Evolutionary conservation across 2,888 invertebrate genomes (phyloP).

Genomic region (Plagodis dolabraria): DNA sequence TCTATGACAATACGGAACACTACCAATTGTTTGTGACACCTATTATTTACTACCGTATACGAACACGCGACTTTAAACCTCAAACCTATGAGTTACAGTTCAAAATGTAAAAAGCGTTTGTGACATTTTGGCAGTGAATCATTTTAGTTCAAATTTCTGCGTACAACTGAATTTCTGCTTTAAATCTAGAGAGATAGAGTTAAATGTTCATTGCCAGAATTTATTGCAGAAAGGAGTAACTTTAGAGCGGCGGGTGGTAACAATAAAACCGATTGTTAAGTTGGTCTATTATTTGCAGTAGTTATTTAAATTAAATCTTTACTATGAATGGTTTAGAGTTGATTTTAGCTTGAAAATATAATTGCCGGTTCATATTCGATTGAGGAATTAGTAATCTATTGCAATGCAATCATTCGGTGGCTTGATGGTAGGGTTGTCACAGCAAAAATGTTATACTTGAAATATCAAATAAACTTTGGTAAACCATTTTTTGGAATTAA

Average conservation of each 20-base stretch:
- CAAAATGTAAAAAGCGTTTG: slow-evolving; percentile 34
- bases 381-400: slow-evolving; percentile 72
- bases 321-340: slow-evolving; percentile 40
- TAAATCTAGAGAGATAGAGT: slow-evolving; percentile 37
- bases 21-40: slow-evolving; percentile 74
- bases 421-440: slow-evolving; percentile 54
- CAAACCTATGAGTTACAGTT: not conserved
- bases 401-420: slow-evolving; percentile 63
- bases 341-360: slow-evolving; percentile 44
- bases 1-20: slow-evolving; percentile 57
- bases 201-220: slow-evolving; percentile 35
- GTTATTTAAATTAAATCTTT: slow-evolving; percentile 49
- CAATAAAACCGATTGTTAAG: slow-evolving; percentile 77
- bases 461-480: not conserved
- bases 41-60: slow-evolving; percentile 52
- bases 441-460: not conserved
- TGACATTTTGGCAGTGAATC: slow-evolving; percentile 1
- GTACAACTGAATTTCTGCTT: slow-evolving; percentile 38
- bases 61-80: slow-evolving; percentile 17
- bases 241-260: slow-evolving; percentile 79
- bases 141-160: not conserved
- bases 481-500: not conserved
- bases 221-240: slow-evolving; percentile 45
- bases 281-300: slow-evolving; percentile 49
- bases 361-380: slow-evolving; percentile 63